Evolutionary conservation across 2,888 invertebrate genomes (phyloP).

Genomic region (Mesorhabditis spiculigera): DNA sequence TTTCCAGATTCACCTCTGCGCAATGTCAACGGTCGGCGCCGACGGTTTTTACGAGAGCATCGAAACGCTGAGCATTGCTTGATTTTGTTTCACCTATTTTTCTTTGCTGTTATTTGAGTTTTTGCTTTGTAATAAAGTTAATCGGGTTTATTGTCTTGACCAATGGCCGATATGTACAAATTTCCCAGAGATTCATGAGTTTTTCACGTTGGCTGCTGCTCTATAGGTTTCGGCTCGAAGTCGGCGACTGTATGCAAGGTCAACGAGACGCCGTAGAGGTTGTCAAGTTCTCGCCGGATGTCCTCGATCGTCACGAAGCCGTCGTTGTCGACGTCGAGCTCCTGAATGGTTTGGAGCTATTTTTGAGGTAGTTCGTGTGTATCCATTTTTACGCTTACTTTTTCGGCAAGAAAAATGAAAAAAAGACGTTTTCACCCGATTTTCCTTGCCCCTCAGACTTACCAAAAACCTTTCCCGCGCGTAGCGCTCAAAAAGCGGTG

Average conservation of each 20-base stretch:
- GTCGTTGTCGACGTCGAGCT: conserved; percentile 41
- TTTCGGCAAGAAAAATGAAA: background rate
- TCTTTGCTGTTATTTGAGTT: no score
- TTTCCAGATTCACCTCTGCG: no score
- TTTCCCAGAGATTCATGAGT: no score
- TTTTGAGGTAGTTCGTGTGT: background rate
- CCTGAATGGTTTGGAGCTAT: conserved; percentile 19
- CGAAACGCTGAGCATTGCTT: no score
- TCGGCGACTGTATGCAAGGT: background rate
- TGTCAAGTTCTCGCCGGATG: conserved; percentile 24
- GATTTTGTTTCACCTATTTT: no score
- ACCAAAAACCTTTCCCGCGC: background rate
- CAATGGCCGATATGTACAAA: no score
- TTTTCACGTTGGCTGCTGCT: no score
- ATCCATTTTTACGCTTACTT: background rate
- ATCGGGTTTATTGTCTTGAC: no score
- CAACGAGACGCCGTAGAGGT: background rate
- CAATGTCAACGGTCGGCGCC: no score
- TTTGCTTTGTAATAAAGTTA: no score
- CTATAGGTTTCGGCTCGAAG: no score
- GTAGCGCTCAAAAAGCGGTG: background rate
- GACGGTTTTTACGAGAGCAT: no score
- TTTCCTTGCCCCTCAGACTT: background rate
- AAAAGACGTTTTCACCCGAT: background rate
- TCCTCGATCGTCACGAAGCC: conserved; percentile 46